These are phyloP conservation scores for Toxotes jaculatrix DNA, from an alignment of 2,113 vertebrate species.

Conservation along the genomic window DNA sequence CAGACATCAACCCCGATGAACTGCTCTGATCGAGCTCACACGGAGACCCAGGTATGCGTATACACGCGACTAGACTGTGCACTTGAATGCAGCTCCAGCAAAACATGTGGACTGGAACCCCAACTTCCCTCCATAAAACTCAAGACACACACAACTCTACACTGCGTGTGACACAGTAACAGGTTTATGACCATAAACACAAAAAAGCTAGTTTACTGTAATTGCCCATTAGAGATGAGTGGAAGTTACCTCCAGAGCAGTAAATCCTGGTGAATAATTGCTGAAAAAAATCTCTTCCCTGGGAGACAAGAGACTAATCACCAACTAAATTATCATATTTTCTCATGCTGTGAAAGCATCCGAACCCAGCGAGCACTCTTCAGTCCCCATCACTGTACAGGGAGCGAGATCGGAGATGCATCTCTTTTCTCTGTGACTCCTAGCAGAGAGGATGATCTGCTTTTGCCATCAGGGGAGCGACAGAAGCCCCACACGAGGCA, in stretches of 20 bases:
- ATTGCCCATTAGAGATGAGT: conserved; percentile 20
- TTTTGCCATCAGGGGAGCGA: conserved; percentile 13
- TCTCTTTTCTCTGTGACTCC: background rate
- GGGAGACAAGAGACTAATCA: conserved; percentile 16
- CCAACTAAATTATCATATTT: conserved; percentile 16
- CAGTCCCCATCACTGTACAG: conserved; percentile 12
- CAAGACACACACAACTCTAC: background rate
- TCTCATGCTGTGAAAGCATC: conserved; percentile 13
- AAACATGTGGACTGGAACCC: conserved; percentile 31
- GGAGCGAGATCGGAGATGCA: background rate
- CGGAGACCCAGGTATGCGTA: conserved; percentile 38
- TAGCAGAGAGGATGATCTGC: conserved; percentile 17
- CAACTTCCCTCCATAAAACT: conserved; percentile 11
- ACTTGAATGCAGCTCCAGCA: conserved; percentile 50
- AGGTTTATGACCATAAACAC: conserved; percentile 7
- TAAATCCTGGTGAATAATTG: conserved; percentile 33
- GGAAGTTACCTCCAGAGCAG: conserved; percentile 12
- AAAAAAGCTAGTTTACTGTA: conserved; percentile 31
- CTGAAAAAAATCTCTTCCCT: conserved; percentile 4
- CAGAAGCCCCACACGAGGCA: conserved; percentile 16
- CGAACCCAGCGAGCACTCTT: background rate
- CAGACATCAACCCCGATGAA: conserved; percentile 89
- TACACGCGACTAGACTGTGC: conserved; percentile 30
- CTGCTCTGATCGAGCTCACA: conserved; percentile 83
- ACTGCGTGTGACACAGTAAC: conserved; percentile 8